phyloP scores from a whole-genome alignment of 1,140 invertebrate species.

The Trichonephila clavata region DNA sequence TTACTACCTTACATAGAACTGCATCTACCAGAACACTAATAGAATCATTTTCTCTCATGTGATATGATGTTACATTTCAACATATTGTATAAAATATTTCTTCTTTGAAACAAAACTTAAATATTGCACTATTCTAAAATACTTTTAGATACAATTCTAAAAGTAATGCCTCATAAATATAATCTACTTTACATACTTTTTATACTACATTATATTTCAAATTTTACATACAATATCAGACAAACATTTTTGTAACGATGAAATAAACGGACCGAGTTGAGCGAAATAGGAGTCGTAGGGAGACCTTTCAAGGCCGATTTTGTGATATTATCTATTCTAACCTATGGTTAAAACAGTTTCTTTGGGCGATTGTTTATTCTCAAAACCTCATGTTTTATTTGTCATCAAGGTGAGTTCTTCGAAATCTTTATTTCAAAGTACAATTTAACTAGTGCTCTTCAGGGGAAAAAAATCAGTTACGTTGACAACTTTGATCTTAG shows the following conservation, averaged over 20 bases:
- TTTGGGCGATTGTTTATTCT: too few relatives aligned
- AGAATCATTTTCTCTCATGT: background rate
- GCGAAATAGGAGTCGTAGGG: background rate
- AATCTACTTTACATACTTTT: background rate
- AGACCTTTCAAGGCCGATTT: background rate
- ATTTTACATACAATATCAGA: background rate
- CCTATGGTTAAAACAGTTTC: too few relatives aligned
- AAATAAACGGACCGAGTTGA: background rate
- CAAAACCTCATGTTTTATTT: too few relatives aligned
- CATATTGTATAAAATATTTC: background rate
- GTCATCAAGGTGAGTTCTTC: too few relatives aligned
- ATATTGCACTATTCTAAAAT: background rate
- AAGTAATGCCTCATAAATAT: background rate
- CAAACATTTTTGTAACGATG: background rate
- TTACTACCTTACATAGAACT: too few relatives aligned
- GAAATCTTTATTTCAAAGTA: too few relatives aligned
- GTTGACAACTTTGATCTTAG: too few relatives aligned
- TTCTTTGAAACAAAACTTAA: conserved; percentile 3
- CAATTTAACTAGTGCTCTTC: too few relatives aligned
- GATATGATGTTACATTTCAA: background rate
- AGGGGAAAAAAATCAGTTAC: too few relatives aligned
- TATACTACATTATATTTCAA: background rate
- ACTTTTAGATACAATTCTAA: background rate
- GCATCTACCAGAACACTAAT: background rate
- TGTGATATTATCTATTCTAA: background rate